A percentile compares a stretch with the other conserved stretches of the same genome.
These are phyloP conservation scores for Cryptops parisi DNA, from an alignment of 2,888 invertebrate species.

Conservation along the genomic window DNA sequence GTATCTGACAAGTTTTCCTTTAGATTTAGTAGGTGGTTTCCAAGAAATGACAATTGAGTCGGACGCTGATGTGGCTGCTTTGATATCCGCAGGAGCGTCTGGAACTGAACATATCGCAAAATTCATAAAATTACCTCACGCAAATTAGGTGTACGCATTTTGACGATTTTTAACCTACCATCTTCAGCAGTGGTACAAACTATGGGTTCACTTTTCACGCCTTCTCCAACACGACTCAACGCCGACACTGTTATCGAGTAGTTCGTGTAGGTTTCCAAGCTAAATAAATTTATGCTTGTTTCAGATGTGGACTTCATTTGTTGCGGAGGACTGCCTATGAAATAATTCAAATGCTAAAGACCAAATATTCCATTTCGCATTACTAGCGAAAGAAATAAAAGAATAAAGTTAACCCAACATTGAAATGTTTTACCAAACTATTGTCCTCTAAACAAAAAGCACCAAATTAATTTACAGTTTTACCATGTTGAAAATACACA, in stretches of 20 bases:
- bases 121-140: too few relatives aligned
- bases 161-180: slow-evolving; percentile 36
- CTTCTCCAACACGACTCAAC: slow-evolving; percentile 71
- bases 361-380: too few relatives aligned
- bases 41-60: slow-evolving; percentile 85
- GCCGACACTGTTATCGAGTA: slow-evolving; percentile 74
- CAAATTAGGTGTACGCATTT: background rate
- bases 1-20: slow-evolving; percentile 84
- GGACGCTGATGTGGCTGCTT: slow-evolving; percentile 78
- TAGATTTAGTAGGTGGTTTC: slow-evolving; percentile 81
- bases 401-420: too few relatives aligned
- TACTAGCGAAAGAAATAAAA: too few relatives aligned
- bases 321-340: slow-evolving; percentile 7
- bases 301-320: slow-evolving; percentile 56
- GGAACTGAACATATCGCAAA: slow-evolving; percentile 48
- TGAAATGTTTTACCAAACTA: too few relatives aligned
- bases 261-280: slow-evolving; percentile 68
- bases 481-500: too few relatives aligned
- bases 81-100: slow-evolving; percentile 81
- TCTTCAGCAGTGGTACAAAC: slow-evolving; percentile 75
- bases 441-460: too few relatives aligned
- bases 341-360: too few relatives aligned
- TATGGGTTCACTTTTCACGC: slow-evolving; percentile 55
- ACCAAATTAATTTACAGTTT: too few relatives aligned
- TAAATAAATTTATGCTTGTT: slow-evolving; percentile 61